These are phyloP conservation scores for Aporrectodea caliginosa DNA, from an alignment of 1,140 invertebrate genomes.

Conservation along the genomic window DNA sequence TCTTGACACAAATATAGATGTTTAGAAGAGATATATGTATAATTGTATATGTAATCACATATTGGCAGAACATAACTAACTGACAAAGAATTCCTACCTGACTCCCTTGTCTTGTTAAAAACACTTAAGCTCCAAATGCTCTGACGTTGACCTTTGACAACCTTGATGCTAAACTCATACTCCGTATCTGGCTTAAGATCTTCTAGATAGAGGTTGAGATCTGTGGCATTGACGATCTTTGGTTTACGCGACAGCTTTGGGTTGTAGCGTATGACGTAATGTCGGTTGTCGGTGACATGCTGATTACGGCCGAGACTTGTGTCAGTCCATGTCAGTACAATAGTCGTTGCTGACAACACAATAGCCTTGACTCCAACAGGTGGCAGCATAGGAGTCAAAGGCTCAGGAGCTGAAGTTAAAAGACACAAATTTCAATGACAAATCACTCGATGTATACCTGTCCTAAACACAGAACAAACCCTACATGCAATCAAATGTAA, in stretches of 20 bases:
- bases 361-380: conserved; percentile 86
- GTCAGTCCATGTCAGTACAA: conserved; percentile 94
- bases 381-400: conserved; percentile 65
- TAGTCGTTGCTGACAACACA: conserved; percentile 77
- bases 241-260: conserved; percentile 63
- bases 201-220: conserved; percentile 88
- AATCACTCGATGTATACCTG: too few relatives aligned
- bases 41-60: too few relatives aligned
- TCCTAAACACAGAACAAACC: too few relatives aligned
- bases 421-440: too few relatives aligned
- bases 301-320: conserved; percentile 62
- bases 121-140: conserved; percentile 92
- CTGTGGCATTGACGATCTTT: conserved; percentile 78
- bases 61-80: background rate
- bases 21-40: too few relatives aligned
- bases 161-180: conserved; percentile 94
- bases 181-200: conserved; percentile 86
- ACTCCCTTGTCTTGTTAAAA: conserved; percentile 79
- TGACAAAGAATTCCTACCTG: background rate
- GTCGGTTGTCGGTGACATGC: conserved; percentile 72
- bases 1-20: too few relatives aligned
- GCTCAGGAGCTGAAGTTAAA: conserved; percentile 54
- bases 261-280: conserved; percentile 75
- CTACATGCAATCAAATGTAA: too few relatives aligned
- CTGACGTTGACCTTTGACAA: conserved; percentile 77